These are phyloP conservation scores for Anas flavirostris DNA, from an alignment of 2,797 vertebrate genomes.

Conservation along the genomic window DNA sequence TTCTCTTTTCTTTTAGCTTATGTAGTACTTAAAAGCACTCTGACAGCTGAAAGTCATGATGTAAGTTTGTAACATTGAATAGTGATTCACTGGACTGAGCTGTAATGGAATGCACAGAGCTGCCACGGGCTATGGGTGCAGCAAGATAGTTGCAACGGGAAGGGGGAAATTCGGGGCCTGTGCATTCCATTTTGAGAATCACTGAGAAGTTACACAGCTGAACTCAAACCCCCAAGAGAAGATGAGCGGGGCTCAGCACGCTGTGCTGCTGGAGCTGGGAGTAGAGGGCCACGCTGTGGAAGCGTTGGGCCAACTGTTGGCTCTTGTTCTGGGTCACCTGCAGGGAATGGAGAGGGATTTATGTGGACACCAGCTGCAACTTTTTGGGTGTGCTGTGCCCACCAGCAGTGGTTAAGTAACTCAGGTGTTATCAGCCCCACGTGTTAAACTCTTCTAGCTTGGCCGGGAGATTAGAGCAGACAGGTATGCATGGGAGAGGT, in stretches of 20 bases:
- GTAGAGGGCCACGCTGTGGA: background rate
- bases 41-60: background rate
- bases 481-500: background rate
- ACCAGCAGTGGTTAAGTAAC: background rate
- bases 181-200: background rate
- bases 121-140: background rate
- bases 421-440: background rate
- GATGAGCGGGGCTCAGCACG: background rate
- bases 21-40: background rate
- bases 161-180: background rate
- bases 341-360: background rate
- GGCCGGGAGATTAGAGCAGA: background rate
- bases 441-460: background rate
- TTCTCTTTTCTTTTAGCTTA: background rate
- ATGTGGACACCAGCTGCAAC: background rate
- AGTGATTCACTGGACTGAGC: background rate
- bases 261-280: background rate
- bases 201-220: rapidly evolving
- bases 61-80: background rate
- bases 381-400: rapidly evolving
- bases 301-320: background rate
- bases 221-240: background rate
- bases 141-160: background rate
- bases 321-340: background rate
- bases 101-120: background rate